A percentile compares a stretch with the other conserved stretches of the same genome.
Evolutionary conservation across 30 jellyfish, hydroid and myxozoan species (phyloP).

Genomic region (Turritopsis dohrnii): DNA sequence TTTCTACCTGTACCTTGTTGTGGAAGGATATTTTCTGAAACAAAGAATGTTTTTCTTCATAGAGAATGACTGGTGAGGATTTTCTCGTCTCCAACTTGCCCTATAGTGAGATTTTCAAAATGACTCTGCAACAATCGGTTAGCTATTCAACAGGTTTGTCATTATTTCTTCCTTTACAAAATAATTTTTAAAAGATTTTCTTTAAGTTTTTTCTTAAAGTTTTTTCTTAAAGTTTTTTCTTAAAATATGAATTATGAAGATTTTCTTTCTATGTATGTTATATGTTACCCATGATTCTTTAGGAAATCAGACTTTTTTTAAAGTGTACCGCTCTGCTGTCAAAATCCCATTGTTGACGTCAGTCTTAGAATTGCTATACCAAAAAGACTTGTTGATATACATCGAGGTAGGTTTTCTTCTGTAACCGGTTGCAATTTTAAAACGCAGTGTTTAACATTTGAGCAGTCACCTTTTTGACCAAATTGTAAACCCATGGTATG

Average conservation of each 20-base stretch:
- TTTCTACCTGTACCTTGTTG: background rate
- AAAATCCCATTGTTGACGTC: constrained; percentile 60
- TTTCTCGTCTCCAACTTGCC: constrained; percentile 33
- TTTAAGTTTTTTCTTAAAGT: background rate
- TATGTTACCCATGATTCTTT: background rate
- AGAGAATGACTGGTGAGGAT: constrained; percentile 74
- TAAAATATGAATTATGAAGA: background rate
- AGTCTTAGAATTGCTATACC: constrained; percentile 47
- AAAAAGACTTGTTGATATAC: constrained; percentile 47
- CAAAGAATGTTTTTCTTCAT: background rate
- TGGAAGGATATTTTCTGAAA: background rate
- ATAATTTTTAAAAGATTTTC: background rate
- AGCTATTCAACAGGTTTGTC: constrained; percentile 17
- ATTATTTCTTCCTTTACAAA: too few relatives aligned
- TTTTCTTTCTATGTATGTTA: constrained; percentile 14
- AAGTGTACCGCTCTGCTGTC: constrained; percentile 26
- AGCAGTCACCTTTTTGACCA: too few relatives aligned
- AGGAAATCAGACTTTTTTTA: background rate
- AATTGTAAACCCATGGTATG: too few relatives aligned
- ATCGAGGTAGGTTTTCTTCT: constrained; percentile 56
- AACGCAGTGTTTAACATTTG: too few relatives aligned
- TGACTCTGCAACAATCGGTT: constrained; percentile 23
- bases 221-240: background rate
- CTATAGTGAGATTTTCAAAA: constrained; percentile 37
- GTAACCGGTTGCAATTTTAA: background rate